These are phyloP conservation scores for Caenorhabditis briggsae DNA, from an alignment of 1,140 invertebrate species.

Conservation along the genomic window DNA sequence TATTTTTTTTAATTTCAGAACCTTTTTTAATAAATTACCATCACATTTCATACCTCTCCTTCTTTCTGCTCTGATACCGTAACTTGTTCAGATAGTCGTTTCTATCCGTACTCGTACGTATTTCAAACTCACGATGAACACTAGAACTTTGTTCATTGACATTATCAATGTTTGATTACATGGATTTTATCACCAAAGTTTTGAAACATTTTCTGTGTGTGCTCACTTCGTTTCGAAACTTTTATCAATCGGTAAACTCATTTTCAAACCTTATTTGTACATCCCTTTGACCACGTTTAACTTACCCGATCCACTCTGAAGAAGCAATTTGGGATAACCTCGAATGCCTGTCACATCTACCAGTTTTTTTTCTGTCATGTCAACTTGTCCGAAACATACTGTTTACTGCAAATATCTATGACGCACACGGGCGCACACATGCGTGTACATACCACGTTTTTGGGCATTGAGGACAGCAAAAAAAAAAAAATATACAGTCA, in stretches of 20 bases:
- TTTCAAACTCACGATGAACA: not conserved
- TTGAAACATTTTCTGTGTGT: not conserved
- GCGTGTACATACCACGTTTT: not conserved
- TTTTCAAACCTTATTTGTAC: not conserved
- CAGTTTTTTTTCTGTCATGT: conserved; percentile 3
- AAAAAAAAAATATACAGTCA: not conserved
- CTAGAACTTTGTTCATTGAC: conserved; percentile 25
- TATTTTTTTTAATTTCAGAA: too few relatives aligned
- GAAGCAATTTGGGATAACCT: not conserved
- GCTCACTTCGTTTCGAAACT: too few relatives aligned
- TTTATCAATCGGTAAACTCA: conserved; percentile 8
- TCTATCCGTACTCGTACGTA: too few relatives aligned
- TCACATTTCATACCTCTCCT: not conserved
- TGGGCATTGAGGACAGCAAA: too few relatives aligned
- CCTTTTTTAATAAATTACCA: too few relatives aligned
- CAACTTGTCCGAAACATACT: not conserved
- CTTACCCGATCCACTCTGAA: too few relatives aligned
- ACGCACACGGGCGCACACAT: not conserved
- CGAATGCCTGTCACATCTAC: not conserved
- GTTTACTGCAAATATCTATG: conserved; percentile 8
- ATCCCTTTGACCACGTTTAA: not conserved
- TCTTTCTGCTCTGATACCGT: too few relatives aligned
- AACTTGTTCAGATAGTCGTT: not conserved
- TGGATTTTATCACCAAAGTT: not conserved
- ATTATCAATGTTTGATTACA: not conserved